Base-by-base conservation (phyloP, 2,888 invertebrate species). In the Kuschelorhynchus macadamiae region DNA sequence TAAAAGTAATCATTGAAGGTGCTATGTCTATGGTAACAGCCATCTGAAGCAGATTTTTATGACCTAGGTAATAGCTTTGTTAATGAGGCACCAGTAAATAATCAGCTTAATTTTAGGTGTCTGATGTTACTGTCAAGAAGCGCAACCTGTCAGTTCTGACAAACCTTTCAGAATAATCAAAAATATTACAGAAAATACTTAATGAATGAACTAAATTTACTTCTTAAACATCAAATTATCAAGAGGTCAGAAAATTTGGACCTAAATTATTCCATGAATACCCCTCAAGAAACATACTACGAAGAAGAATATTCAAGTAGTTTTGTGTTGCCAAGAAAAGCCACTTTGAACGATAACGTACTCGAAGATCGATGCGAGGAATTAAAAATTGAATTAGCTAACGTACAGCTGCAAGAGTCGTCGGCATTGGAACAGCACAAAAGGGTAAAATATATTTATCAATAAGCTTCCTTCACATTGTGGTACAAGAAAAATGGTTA, bases 341-440 rank as follows among this genome's bases (percentile, higher is more conserved):
- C 36, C 5, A 14, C 42, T 41, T 53, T 59, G 32, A 39, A 39
- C 39, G 61, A 63, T 47, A 63, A 30, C 11, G 42, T 39, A 8
- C 17, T 44, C 7, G 33, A 32, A 18, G 57, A 67, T 25, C 59
- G 60, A 61, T 68, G 68, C 53, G 74, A 76, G 42, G 71, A 75
- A 21, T 50, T 77, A 47, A 76, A 76, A 71, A 70, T 77, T 57
- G 73, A 73, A 52, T 71, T 79, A 53, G 73, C 75, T 1, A 75
- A 73, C 49, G 62, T 76, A 14, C 76, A 79, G 52, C 56, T 77
- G 25, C 76, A 77, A 33, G 79, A 79, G 61, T 74, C 74, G 12
- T 56, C 64, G 9, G 60, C 68, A 5, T 65, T 67, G 14, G 72
- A 76, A 21, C 71, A 76, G 53, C 72, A 74, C 44, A 74, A 74